phyloP scores from a whole-genome alignment of 2,797 vertebrate genomes.

The Adrianichthys oophorus region DNA sequence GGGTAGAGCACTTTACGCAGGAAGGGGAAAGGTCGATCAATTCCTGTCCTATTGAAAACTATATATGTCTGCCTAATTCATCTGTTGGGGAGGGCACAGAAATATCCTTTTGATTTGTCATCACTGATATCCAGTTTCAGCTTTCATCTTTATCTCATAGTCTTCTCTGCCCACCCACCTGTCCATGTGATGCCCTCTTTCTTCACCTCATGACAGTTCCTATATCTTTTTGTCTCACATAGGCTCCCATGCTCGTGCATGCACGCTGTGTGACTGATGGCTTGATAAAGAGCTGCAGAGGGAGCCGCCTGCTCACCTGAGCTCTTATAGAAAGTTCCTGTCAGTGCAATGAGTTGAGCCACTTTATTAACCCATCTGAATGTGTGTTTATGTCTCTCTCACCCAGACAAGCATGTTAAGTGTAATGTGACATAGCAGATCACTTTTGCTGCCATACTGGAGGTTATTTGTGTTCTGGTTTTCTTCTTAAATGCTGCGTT shows the following conservation, averaged over 20 bases:
- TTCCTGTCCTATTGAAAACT: conserved; percentile 52
- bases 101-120: conserved; percentile 74
- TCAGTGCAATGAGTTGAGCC: conserved; percentile 41
- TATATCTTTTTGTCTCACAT: conserved; percentile 48
- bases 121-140: conserved; percentile 41
- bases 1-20: conserved; percentile 38
- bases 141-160: conserved; percentile 54
- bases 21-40: conserved; percentile 63
- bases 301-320: conserved; percentile 51
- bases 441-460: conserved; percentile 41
- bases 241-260: conserved; percentile 4
- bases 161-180: conserved; percentile 21
- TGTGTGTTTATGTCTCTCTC: conserved; percentile 27
- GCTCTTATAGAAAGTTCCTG: conserved; percentile 66
- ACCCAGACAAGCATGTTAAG: conserved; percentile 37
- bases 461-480: conserved; percentile 39
- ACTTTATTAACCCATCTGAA: conserved; percentile 59
- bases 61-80: conserved; percentile 63
- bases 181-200: conserved; percentile 38
- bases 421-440: conserved; percentile 50
- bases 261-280: conserved; percentile 54
- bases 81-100: conserved; percentile 56
- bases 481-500: conserved; percentile 28
- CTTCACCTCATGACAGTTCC: conserved; percentile 49
- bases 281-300: conserved; percentile 63